Percentiles rank a stretch among this genome's conserved stretches.
phyloP scores from a whole-genome alignment of 1,140 invertebrate species.

The Trissolcus basalis region DNA sequence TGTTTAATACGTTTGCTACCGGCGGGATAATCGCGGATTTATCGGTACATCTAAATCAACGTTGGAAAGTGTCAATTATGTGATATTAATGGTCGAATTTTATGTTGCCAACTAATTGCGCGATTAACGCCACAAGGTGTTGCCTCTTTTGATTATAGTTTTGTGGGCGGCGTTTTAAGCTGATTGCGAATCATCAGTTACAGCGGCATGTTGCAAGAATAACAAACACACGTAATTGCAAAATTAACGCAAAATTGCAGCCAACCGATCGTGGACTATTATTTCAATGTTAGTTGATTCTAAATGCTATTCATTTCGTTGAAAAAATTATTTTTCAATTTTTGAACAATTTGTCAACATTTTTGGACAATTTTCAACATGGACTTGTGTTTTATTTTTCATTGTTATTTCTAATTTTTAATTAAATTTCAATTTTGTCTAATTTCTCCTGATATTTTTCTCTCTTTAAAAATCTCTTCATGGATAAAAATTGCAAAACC shows the following conservation, averaged over 20 bases:
- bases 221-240: constrained; percentile 27
- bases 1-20: constrained; percentile 22
- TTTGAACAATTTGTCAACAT: no score
- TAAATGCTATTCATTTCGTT: no score
- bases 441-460: no score
- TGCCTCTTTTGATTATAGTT: constrained; percentile 56
- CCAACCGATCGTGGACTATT: no score
- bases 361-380: no score
- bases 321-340: no score
- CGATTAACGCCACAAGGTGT: constrained; percentile 46
- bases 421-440: no score
- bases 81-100: constrained; percentile 48
- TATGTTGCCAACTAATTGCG: constrained; percentile 39
- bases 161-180: constrained; percentile 48
- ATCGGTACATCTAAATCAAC: constrained; percentile 49
- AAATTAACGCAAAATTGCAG: neutral
- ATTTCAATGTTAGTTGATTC: no score
- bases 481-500: no score
- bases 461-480: no score
- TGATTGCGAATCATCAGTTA: constrained; percentile 53
- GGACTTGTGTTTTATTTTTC: no score
- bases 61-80: constrained; percentile 40
- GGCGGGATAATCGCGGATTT: constrained; percentile 33
- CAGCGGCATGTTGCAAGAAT: constrained; percentile 40
- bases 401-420: no score